Base-by-base conservation (phyloP, 2,113 vertebrate genomes). In the Australoheros scitulus region DNA sequence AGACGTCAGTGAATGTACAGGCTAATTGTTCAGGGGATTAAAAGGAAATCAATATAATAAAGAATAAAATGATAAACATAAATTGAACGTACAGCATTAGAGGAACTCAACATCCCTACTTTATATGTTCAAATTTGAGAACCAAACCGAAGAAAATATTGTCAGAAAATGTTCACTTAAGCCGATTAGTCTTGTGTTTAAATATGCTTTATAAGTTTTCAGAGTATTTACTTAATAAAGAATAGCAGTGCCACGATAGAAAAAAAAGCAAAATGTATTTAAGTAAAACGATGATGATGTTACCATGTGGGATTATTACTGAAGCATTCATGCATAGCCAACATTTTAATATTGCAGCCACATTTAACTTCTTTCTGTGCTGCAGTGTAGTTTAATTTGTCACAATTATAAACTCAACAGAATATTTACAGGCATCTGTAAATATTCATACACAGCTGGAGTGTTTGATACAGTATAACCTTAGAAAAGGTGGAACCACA, bases 11-110 rank as follows among this genome's bases (percentile, higher is more conserved):
- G 24, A 68, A 38, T 50, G 2, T 57, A 14, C 18, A 4, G 20
- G 72, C n/a, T n/a, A 79, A 61, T 20, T 61, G 60, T 86, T 75
- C 0, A 56, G 18, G 18, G 41, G 36, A 79, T 88, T 82, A 82
- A 24, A 52, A 32, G 10, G 14, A 36, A 74, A 70, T 82, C 57
- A 81, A 20, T 38, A 57, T 2, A 11, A 61, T 22, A 24, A 24
- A 41, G 7, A 59, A 58, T 47, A 80, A 18, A 60, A 18, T 43
- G 5, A 10, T 72, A 9, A 43, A 52, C 38, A 56, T 3, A 60
- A 29, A 22, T 17, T 41, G 10, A 75, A 32, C 3, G 18, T 60
- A 14, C 6, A 47, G 38, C 4, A 32, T 24, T 6, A 14, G 8
- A 61, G 61, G 5, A 26, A 14, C 26, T 72, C 47, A 61, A 32